Base-by-base conservation (phyloP, 2,113 vertebrate genomes). In the Lynx canadensis region DNA sequence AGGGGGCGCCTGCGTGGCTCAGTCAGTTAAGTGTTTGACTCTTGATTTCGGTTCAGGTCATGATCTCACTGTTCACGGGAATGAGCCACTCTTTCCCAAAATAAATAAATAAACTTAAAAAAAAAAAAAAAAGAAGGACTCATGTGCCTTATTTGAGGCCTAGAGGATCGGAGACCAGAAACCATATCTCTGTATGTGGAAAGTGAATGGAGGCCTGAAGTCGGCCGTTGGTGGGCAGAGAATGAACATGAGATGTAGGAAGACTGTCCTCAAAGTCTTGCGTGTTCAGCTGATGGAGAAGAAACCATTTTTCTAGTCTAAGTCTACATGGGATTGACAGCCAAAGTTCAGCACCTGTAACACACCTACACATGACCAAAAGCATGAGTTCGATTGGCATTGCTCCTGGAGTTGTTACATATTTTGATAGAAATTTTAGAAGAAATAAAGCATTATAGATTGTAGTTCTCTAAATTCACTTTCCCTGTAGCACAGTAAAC, bases 351-450 rank as follows among this genome's bases (percentile, higher is more conserved):
- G 21, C 7, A 79, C 31, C 66, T 60, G 13, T 55, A 73, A 38
- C 33, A 73, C 16, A 55, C 36, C 13, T 63, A 21, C 36, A 57
- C 15, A 23, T 57, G 36, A 50, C 41, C 1, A 7, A 74, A 79
- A 80, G 19, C 50, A 3, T 29, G 25, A 81, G 27, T 87, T 76
- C 4, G 38, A 15, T 76, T 31, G 8, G 6, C 36, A 68, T 57
- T 85, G 13, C 16, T 90, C 16, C n/a, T 73, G 5, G 6, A 88
- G 73, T 95, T 92, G 15, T 71, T 83, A 55, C 6, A 66, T 73
- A 85, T 14, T 85, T 95, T 60, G 31, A 81, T 33, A 65, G 48
- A 52, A 89, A 57, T 33, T 92, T 92, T 80, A 88, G 45, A 87
- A 82, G 55, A 87, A 95, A 78, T 80, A 95, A 73, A 84, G 2